Base-by-base conservation (phyloP, 2,113 vertebrate genomes). In the Muntiacus muntjak region DNA sequence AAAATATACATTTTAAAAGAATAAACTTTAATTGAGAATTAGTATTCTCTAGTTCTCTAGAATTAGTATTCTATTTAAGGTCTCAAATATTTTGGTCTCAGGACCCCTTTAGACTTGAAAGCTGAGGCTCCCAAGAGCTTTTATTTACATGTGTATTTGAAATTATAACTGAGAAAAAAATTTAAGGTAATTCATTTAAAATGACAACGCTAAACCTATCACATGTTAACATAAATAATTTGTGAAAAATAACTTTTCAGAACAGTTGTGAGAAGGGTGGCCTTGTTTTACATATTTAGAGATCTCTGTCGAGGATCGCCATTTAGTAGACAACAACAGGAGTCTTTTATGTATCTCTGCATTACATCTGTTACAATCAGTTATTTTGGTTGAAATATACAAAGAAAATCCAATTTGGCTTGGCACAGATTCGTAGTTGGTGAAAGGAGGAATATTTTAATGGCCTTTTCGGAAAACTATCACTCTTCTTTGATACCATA, bases 1-100 rank as follows among this genome's bases (percentile, higher is more conserved):
- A 67, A 91, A 91, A 58, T 57, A 28, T 58, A 23, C 19, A 47
- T 96, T 93, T 86, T 45, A 76, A 97, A 92, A 90, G 89, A 92
- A 78, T 87, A 81, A 95, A 50, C 45, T 83, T 82, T 17, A 12
- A 79, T 64, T 93, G 47, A 93, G 23, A 76, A 58, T 52, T 71
- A 15, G 28, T 85, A 57, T 92, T 88, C 30, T 90, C 13, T 87
- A 52, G 8, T 76, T 87, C 2, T 47, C 47, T 47, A 47, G 47
- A 47, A 47, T 47, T 47, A 47, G 47, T 47, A 47, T 47, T 47
- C 47, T 47, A 47, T 47, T 47, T 50, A 50, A 21, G 45, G 81
- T 57, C 58, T 95, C 55, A 84, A 84, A 62, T 74, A 58, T 76
- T 94, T 97, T 78, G 52, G 25, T 87, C 21, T 50, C n/a, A 62